Percentiles rank a stretch among this genome's conserved stretches.
Evolutionary conservation across 2,797 vertebrate genomes (phyloP).

Genomic region (Carduelis carduelis): DNA sequence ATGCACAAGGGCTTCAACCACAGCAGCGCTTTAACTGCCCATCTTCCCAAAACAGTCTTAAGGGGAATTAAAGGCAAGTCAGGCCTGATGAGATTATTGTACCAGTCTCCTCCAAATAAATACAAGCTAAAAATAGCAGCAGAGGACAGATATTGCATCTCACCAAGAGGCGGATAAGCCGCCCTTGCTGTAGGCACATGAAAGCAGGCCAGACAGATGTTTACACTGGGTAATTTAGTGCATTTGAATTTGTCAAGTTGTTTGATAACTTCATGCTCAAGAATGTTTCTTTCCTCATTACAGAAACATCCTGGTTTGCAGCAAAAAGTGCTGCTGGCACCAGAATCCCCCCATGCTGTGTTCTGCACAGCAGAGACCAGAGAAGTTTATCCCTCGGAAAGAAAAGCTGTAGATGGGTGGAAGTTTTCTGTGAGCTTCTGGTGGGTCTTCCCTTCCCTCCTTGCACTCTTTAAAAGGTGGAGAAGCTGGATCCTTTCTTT

Average conservation of each 20-base stretch:
- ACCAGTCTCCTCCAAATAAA: conserved; percentile 11
- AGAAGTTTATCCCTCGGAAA: not conserved
- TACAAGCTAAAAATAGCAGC: conserved; percentile 23
- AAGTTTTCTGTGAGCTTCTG: not conserved
- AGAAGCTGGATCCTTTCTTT: not conserved
- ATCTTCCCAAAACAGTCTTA: not conserved
- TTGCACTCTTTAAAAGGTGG: not conserved
- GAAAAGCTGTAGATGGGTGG: not conserved
- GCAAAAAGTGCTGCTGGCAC: conserved; percentile 23
- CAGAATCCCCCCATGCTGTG: not conserved
- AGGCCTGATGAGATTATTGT: not conserved
- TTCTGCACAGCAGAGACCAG: not conserved
- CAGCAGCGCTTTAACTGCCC: not conserved
- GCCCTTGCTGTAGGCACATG: not conserved
- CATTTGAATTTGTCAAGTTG: conserved; percentile 47
- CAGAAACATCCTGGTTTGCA: conserved; percentile 27
- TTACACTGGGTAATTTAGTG: not conserved
- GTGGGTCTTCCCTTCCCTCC: not conserved
- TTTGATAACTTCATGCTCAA: conserved; percentile 34
- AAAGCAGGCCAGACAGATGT: conserved; percentile 35
- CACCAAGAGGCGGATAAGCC: not conserved
- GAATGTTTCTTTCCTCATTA: not conserved
- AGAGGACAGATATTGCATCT: not conserved
- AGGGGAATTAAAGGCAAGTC: not conserved
- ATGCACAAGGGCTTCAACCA: not conserved